Conservation (phyloP, 2,797 vertebrate genomes). For the Hoplostethus atlanticus region DNA sequence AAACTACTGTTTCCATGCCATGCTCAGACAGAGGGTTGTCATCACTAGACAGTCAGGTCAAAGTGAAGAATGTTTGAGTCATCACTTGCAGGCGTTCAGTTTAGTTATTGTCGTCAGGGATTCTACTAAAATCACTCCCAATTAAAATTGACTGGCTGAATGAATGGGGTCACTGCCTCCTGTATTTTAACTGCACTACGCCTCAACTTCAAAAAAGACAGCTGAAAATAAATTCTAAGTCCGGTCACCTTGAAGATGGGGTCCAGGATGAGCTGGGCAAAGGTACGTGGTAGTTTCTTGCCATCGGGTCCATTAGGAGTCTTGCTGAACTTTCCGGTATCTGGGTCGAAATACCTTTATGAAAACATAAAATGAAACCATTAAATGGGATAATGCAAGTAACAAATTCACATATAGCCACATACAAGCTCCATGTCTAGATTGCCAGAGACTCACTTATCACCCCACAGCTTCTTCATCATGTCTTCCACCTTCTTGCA, state of each 20-base stretch:
- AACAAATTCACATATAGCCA: no score
- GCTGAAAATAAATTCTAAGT: neutral
- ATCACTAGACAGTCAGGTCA: conserved; percentile 95
- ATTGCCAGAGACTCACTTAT: conserved; percentile 82
- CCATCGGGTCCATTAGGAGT: conserved; percentile 81
- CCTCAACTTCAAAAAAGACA: neutral
- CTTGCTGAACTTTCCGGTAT: conserved; percentile 91
- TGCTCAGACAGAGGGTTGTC: conserved; percentile 84
- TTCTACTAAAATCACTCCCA: neutral
- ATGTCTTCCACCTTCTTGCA: conserved; percentile 98
- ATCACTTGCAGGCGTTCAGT: conserved; percentile 82
- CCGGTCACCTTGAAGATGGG: conserved; percentile 92
- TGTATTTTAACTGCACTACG: neutral
- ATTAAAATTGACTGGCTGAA: no score
- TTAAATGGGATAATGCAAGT: no score
- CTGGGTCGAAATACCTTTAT: conserved; percentile 88
- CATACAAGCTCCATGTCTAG: neutral
- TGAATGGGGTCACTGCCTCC: neutral
- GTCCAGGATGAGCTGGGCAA: conserved; percentile 92
- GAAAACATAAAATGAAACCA: conserved; percentile 5
- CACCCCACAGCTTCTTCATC: conserved; percentile 99
- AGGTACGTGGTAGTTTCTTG: conserved; percentile 89
- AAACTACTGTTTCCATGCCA: conserved; percentile 3
- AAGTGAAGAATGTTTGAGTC: conserved; percentile 96
- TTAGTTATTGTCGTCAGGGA: neutral